Evolutionary conservation across 2,888 invertebrate species (phyloP).

Genomic region (Tachina lurida): DNA sequence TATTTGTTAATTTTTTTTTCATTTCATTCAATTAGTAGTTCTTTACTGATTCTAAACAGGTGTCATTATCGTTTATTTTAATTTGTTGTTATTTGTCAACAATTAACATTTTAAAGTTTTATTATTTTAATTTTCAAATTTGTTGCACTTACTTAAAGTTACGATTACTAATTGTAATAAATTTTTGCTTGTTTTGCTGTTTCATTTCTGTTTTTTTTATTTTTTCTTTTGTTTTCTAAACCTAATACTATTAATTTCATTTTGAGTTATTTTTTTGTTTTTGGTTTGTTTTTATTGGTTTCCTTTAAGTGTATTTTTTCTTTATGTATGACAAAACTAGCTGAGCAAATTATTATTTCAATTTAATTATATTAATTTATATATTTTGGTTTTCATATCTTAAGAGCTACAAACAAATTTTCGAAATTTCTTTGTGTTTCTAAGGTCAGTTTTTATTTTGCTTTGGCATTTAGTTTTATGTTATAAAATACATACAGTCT

Average conservation of each 20-base stretch:
- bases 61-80: slow-evolving; percentile 50
- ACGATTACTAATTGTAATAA: slow-evolving; percentile 28
- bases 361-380: neutral
- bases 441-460: too few species aligned
- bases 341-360: slow-evolving; percentile 8
- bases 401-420: slow-evolving; percentile 23
- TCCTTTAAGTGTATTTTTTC: slow-evolving; percentile 13
- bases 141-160: slow-evolving; percentile 33
- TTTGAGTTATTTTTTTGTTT: slow-evolving; percentile 36
- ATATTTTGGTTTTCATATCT: neutral
- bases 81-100: slow-evolving; percentile 57
- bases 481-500: too few species aligned
- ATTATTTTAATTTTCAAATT: slow-evolving; percentile 16
- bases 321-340: slow-evolving; percentile 35
- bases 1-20: slow-evolving; percentile 27
- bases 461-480: too few species aligned
- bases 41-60: slow-evolving; percentile 65
- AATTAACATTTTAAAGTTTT: slow-evolving; percentile 63
- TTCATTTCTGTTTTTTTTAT: slow-evolving; percentile 1
- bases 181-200: slow-evolving; percentile 37
- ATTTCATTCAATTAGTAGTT: slow-evolving; percentile 19
- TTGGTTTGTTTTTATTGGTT: neutral
- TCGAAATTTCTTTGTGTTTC: neutral
- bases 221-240: slow-evolving; percentile 7
- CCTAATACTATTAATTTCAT: slow-evolving; percentile 25